Conservation (phyloP, 2,888 invertebrate genomes). For the Netelia virgata region DNA sequence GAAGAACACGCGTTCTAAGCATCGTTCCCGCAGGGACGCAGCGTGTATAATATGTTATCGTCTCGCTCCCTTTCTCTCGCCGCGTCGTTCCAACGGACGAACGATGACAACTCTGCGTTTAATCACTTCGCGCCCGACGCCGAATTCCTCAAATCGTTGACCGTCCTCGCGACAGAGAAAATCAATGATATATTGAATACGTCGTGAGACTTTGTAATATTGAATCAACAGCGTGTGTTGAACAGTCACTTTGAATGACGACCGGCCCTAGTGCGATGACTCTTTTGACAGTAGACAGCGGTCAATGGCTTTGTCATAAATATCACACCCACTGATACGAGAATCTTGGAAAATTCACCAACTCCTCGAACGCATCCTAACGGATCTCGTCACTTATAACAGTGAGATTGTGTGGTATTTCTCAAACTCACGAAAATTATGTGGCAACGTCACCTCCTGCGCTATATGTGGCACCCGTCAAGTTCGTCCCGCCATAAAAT, state of each 20-base stretch:
- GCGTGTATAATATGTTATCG: slow-evolving; percentile 64
- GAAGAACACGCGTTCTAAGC: slow-evolving; percentile 43
- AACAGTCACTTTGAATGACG: slow-evolving; percentile 47
- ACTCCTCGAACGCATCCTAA: slow-evolving; percentile 27
- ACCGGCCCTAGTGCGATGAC: slow-evolving; percentile 52
- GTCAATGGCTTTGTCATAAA: slow-evolving; percentile 11
- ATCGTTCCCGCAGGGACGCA: slow-evolving; percentile 32
- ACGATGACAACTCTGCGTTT: slow-evolving; percentile 81
- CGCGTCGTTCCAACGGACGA: slow-evolving; percentile 59
- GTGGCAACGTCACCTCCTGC: neutral
- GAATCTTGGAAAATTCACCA: slow-evolving; percentile 21
- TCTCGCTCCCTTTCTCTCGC: slow-evolving; percentile 11
- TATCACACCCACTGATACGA: slow-evolving; percentile 3
- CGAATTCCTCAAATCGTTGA: slow-evolving; percentile 71
- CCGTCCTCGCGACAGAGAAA: slow-evolving; percentile 58
- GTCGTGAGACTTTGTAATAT: slow-evolving; percentile 26
- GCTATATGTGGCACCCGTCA: neutral
- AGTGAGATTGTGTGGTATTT: neutral
- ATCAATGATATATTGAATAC: slow-evolving; percentile 70
- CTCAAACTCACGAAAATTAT: slow-evolving; percentile 9
- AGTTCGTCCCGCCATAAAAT: slow-evolving; percentile 1
- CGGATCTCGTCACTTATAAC: slow-evolving; percentile 14
- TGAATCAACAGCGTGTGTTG: slow-evolving; percentile 27
- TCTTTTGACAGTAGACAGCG: slow-evolving; percentile 31
- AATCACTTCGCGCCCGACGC: slow-evolving; percentile 80